Evolutionary conservation across 2,113 vertebrate species (phyloP).

Genomic region (Notarius quadriscutis): DNA sequence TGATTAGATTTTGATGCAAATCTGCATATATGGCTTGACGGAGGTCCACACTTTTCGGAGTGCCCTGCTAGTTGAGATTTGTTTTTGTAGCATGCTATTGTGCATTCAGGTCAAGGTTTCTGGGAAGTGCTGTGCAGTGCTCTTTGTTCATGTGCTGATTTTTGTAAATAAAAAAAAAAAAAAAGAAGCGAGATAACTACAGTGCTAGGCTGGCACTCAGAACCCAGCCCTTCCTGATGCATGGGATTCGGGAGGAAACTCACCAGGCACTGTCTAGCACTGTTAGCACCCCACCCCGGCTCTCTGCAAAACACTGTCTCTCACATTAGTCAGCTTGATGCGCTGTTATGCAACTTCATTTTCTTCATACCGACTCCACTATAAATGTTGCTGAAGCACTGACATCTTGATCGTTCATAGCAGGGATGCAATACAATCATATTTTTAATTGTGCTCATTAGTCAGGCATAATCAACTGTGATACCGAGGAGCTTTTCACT

Average conservation of each 20-base stretch:
- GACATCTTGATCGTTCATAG: background rate
- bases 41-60: too few relatives aligned
- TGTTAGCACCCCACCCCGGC: conserved; percentile 18
- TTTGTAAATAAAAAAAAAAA: conserved; percentile 4
- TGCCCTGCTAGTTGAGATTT: background rate
- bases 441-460: conserved; percentile 8
- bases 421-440: background rate
- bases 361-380: background rate
- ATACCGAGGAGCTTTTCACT: background rate
- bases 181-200: background rate
- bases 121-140: conserved; percentile 24
- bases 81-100: conserved; percentile 36
- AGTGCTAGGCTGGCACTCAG: conserved; percentile 27
- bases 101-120: conserved; percentile 43
- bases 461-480: background rate
- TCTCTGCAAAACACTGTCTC: conserved; percentile 5
- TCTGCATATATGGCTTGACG: too few relatives aligned
- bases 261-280: conserved; percentile 31
- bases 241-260: conserved; percentile 26
- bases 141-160: conserved; percentile 23
- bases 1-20: too few relatives aligned
- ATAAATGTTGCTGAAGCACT: background rate
- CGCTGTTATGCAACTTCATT: background rate
- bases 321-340: conserved; percentile 4
- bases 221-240: conserved; percentile 29